Percentiles rank a stretch among this genome's conserved stretches.
These are phyloP conservation scores for Pampusana beccarii DNA, from an alignment of 2,113 vertebrate species.

Conservation along the genomic window DNA sequence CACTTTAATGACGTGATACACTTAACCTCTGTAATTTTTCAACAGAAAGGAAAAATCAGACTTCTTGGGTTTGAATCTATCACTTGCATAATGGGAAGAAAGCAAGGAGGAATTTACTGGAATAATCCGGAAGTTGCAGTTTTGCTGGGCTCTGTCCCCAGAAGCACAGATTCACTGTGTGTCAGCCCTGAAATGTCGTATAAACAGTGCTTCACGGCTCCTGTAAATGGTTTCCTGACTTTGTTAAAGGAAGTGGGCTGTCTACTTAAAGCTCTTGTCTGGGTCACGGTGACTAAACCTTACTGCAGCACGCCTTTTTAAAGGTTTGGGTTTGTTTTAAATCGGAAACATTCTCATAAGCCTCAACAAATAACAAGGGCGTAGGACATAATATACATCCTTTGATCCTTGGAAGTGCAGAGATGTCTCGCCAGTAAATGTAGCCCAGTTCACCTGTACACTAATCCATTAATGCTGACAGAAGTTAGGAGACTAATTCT, in stretches of 20 bases:
- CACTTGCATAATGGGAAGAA: neutral
- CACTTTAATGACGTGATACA: neutral
- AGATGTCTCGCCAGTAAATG: neutral
- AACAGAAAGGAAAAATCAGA: neutral
- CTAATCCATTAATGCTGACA: neutral
- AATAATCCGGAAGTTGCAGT: neutral
- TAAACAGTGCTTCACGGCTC: constrained; percentile 24
- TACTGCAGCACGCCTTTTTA: neutral
- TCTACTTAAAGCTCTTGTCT: constrained; percentile 45
- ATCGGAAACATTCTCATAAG: neutral
- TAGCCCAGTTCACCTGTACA: neutral
- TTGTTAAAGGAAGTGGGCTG: constrained; percentile 51
- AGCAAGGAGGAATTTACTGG: constrained; percentile 16
- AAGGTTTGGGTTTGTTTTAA: neutral
- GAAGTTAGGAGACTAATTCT: neutral
- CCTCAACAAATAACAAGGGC: neutral
- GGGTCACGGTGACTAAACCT: constrained; percentile 53
- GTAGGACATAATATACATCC: neutral
- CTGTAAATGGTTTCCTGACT: constrained; percentile 42
- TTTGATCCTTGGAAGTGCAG: neutral
- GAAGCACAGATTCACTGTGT: neutral
- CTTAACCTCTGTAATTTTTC: constrained; percentile 2
- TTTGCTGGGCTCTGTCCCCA: constrained; percentile 14
- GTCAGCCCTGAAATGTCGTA: constrained; percentile 23
- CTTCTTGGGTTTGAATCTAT: neutral